A percentile compares a stretch with the other conserved stretches of the same genome.
Evolutionary conservation across 2,888 invertebrate species (phyloP).

Genomic region (Labia minor): DNA sequence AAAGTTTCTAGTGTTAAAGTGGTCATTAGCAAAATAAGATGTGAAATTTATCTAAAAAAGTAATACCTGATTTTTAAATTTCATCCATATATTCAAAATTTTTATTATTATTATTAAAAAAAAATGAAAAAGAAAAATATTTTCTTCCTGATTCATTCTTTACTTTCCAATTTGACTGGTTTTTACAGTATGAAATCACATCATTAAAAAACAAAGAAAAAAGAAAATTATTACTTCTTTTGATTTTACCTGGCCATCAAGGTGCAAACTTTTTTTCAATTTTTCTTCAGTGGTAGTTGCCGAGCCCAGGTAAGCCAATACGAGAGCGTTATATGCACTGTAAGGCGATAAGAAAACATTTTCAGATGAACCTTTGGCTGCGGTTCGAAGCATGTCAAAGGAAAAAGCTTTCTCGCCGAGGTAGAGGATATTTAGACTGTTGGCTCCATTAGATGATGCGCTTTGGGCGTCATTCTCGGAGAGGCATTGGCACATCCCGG

Average conservation of each 20-base stretch:
- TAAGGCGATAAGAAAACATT: slow-evolving; percentile 83
- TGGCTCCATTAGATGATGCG: background rate
- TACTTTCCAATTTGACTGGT: too few species aligned
- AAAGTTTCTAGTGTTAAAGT: too few species aligned
- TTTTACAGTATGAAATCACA: too few species aligned
- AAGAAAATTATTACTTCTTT: slow-evolving; percentile 16
- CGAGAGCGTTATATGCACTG: slow-evolving; percentile 69
- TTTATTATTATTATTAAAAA: too few species aligned
- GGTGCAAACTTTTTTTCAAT: slow-evolving; percentile 49
- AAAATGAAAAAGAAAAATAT: too few species aligned
- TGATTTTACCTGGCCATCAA: slow-evolving; percentile 45
- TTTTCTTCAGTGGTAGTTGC: slow-evolving; percentile 57
- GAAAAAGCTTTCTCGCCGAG: slow-evolving; percentile 56
- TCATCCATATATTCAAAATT: too few species aligned
- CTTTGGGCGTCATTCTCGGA: background rate
- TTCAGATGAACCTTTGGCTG: slow-evolving; percentile 52
- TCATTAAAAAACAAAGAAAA: slow-evolving; percentile 8
- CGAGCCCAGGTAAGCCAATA: slow-evolving; percentile 68
- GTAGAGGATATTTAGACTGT: slow-evolving; percentile 22
- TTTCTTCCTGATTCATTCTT: too few species aligned
- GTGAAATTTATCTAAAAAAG: too few species aligned
- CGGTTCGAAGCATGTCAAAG: slow-evolving; percentile 54
- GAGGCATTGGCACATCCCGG: background rate
- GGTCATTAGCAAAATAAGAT: too few species aligned
- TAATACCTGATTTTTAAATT: too few species aligned